Conservation (phyloP, 2,888 invertebrate genomes). For the Cephus sareptanus region DNA sequence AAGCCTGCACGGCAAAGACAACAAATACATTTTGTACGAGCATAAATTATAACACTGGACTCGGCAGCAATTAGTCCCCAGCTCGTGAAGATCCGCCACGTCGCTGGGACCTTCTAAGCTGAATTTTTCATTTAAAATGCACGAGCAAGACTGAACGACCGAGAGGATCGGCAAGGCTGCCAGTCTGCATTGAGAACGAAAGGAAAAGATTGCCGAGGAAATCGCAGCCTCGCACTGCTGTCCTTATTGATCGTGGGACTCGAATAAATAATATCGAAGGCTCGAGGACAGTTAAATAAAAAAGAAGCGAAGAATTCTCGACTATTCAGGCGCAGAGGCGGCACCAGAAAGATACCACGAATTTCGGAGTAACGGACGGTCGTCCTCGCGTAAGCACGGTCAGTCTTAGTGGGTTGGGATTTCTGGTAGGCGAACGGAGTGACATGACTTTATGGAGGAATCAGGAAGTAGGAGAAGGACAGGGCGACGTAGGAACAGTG, state of each 20-base stretch:
- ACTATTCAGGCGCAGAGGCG: background rate
- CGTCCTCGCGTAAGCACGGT: background rate
- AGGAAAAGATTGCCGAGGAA: background rate
- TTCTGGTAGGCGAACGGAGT: too few species aligned
- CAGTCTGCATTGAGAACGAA: background rate
- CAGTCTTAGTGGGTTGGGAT: background rate
- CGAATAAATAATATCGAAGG: background rate
- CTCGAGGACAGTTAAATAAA: background rate
- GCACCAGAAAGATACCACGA: background rate
- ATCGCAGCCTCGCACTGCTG: background rate
- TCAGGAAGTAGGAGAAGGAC: background rate
- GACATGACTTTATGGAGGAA: too few species aligned
- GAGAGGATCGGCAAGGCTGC: background rate
- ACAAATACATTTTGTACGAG: background rate
- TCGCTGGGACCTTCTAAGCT: background rate
- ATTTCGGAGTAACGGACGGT: background rate
- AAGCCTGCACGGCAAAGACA: background rate
- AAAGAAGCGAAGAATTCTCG: background rate
- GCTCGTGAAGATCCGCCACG: background rate
- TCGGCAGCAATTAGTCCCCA: background rate
- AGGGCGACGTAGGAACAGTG: background rate
- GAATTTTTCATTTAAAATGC: background rate
- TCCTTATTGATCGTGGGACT: background rate
- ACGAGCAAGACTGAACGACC: background rate
- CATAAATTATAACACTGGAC: background rate